phyloP scores from a whole-genome alignment of 2,797 vertebrate species.

The Mormyrops attenuatus region DNA sequence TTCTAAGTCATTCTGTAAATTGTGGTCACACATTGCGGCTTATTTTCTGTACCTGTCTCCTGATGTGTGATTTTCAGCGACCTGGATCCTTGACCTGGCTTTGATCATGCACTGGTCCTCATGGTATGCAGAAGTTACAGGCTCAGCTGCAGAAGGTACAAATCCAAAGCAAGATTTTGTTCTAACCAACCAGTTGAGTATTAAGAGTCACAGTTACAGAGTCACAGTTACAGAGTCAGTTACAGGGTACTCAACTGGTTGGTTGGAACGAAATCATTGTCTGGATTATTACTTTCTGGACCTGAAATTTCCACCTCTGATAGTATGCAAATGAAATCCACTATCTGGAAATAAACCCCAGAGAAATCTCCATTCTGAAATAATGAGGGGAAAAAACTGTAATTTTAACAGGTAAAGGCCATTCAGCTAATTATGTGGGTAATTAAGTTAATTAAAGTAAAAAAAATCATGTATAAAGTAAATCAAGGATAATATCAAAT shows the following conservation, averaged over 20 bases:
- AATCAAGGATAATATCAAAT: background rate
- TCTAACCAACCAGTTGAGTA: background rate
- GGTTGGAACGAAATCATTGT: background rate
- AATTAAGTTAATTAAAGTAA: background rate
- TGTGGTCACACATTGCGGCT: background rate
- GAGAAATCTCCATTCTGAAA: background rate
- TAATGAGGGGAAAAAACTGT: background rate
- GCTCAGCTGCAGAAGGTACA: background rate
- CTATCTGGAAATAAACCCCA: background rate
- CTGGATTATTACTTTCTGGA: background rate
- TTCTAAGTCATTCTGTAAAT: background rate
- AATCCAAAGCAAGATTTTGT: background rate
- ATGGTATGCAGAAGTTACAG: background rate
- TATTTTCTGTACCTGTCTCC: background rate
- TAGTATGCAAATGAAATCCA: background rate
- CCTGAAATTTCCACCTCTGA: background rate
- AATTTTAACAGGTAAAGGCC: background rate
- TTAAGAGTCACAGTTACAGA: background rate
- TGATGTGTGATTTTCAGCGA: background rate
- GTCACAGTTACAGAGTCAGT: background rate
- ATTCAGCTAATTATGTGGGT: background rate
- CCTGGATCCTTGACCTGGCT: background rate
- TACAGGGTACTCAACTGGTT: background rate
- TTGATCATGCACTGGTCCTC: background rate
- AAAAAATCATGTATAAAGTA: background rate